These are phyloP conservation scores for Thelaira solivaga DNA, from an alignment of 2,888 invertebrate genomes.

Conservation along the genomic window DNA sequence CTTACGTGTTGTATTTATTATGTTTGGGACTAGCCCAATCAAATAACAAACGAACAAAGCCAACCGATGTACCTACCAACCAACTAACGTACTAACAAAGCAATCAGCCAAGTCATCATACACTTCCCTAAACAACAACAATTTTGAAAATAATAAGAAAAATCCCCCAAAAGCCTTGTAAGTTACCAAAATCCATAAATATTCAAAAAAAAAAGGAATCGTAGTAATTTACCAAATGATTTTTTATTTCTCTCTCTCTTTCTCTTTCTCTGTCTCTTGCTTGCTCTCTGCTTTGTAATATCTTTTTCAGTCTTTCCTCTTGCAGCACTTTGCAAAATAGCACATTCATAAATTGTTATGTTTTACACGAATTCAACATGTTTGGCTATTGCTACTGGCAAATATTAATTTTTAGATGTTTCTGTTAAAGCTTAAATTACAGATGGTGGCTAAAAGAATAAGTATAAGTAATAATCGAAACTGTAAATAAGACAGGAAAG, in stretches of 20 bases:
- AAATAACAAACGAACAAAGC: too few species aligned
- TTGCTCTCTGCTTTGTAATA: background rate
- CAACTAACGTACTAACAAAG: background rate
- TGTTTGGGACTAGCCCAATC: conserved; percentile 29
- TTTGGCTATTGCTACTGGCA: conserved; percentile 57
- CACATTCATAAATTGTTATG: conserved; percentile 37
- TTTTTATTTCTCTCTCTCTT: background rate
- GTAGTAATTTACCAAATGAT: conserved; percentile 33
- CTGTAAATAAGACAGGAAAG: background rate
- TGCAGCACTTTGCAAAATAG: background rate
- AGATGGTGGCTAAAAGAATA: background rate
- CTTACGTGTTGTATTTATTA: background rate
- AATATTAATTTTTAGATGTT: conserved; percentile 16
- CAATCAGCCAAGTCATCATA: background rate
- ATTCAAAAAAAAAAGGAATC: conserved; percentile 42
- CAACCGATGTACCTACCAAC: background rate
- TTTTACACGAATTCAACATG: conserved; percentile 58
- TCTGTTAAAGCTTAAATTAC: background rate
- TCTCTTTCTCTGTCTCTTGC: background rate
- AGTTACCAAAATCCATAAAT: conserved; percentile 53
- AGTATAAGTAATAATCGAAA: background rate
- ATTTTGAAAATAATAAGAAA: conserved; percentile 21
- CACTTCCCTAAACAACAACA: conserved; percentile 10
- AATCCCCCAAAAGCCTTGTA: conserved; percentile 34
- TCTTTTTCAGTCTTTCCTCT: background rate